Conservation (phyloP, 2,797 vertebrate species). For the Antrozous pallidus region DNA sequence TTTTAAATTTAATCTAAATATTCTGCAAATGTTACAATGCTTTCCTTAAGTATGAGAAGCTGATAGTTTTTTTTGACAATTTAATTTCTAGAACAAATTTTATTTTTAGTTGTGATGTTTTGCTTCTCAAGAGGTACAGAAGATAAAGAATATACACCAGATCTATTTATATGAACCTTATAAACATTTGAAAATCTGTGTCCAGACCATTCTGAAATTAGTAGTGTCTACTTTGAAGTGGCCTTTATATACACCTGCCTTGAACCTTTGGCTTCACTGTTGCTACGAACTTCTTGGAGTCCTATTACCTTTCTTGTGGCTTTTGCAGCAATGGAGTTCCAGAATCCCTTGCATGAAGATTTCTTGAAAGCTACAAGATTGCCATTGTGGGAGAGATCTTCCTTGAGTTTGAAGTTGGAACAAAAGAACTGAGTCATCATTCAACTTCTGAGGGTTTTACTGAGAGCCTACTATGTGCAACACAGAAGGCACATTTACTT, state of each 20-base stretch:
- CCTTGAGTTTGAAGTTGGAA: background rate
- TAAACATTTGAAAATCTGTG: constrained; percentile 9
- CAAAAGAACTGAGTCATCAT: background rate
- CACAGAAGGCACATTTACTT: background rate
- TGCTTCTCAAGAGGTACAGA: background rate
- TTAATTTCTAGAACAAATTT: constrained; percentile 14
- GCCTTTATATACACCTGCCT: background rate
- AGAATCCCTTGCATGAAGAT: background rate
- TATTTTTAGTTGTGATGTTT: background rate
- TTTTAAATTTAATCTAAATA: constrained; percentile 1
- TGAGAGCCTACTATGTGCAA: background rate
- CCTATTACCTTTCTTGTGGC: background rate
- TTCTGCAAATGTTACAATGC: background rate
- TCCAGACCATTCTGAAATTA: background rate
- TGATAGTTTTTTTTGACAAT: background rate
- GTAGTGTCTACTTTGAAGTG: background rate
- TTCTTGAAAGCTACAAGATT: background rate
- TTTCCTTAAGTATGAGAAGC: background rate
- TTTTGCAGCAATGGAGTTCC: background rate
- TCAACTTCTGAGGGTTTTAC: background rate
- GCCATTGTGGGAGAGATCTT: background rate
- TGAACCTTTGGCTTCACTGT: background rate
- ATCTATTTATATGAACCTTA: background rate
- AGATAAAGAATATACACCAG: background rate
- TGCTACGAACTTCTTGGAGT: background rate